Base-by-base conservation (phyloP, 2,888 invertebrate species). In the Unio delphinus region DNA sequence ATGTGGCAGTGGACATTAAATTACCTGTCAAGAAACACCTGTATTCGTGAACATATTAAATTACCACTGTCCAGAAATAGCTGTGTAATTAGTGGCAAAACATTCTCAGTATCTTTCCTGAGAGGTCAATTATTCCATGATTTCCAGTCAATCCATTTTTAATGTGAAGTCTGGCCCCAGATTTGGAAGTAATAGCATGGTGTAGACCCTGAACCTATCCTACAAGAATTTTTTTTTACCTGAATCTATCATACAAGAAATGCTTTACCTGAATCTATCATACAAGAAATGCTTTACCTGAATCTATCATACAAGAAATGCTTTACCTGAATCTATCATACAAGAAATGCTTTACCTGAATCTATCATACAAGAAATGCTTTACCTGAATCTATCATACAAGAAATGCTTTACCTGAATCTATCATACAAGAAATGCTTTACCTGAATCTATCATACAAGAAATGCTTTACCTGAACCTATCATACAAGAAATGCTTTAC, bases 331-430 rank as follows among this genome's bases (percentile, higher is more conserved):
- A 23, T 0, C 23, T 23, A 23, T 45, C 11, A 45, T 45, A 28
- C 4, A 7, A 61, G 8, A 23, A 20, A 45, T 45, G 3, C 11
- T 45, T 11, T 56, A 83, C 83, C 78, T 67, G 23, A 23, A 23
- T 23, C 23, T 23, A 23, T 45, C 45, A 45, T 45, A 28, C 4
- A 7, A 61, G 8, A 23, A 20, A 45, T 45, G 3, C 11, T 45
- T 11, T 56, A 83, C 83, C 78, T 67, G 23, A 23, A 23, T 23
- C 23, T 23, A 23, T 45, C 45, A 45, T 45, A 28, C 4, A 7
- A 61, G 8, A 23, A 20, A 45, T 45, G 3, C 11, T 45, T 11
- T 56, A 83, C 83, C 78, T 67, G 23, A 23, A 23, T 23, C 23
- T 23, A 23, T 45, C 45, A 45, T 45, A 28, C 4, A 7, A 61